phyloP scores from a whole-genome alignment of 2,797 vertebrate species.

The Myiotriccus ornatus region DNA sequence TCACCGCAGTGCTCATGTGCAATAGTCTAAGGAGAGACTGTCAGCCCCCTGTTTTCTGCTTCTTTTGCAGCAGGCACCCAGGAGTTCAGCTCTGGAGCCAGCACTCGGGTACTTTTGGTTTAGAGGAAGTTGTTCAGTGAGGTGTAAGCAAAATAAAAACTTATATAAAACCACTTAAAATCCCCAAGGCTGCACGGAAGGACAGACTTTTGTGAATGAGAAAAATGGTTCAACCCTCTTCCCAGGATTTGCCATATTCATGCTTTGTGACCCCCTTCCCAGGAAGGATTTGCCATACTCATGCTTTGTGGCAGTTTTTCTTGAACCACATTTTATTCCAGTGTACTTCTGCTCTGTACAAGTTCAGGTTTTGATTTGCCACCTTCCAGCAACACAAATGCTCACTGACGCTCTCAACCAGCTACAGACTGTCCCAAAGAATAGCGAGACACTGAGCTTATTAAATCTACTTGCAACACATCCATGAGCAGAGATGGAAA shows the following conservation, averaged over 20 bases:
- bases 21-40: background rate
- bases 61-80: background rate
- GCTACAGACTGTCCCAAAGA: background rate
- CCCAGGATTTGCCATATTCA: background rate
- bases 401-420: background rate
- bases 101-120: background rate
- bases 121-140: background rate
- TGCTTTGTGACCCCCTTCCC: background rate
- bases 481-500: conserved; percentile 15
- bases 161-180: background rate
- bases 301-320: background rate
- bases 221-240: background rate
- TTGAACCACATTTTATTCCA: background rate
- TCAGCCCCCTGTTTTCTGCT: background rate
- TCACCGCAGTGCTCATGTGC: background rate
- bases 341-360: background rate
- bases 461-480: conserved; percentile 1
- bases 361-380: background rate
- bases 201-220: background rate
- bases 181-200: background rate
- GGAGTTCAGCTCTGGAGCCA: background rate
- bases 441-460: background rate
- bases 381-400: background rate
- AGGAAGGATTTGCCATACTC: background rate
- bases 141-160: background rate